Conservation (phyloP, 2,797 vertebrate species). For the Phoxinus dragarum region DNA sequence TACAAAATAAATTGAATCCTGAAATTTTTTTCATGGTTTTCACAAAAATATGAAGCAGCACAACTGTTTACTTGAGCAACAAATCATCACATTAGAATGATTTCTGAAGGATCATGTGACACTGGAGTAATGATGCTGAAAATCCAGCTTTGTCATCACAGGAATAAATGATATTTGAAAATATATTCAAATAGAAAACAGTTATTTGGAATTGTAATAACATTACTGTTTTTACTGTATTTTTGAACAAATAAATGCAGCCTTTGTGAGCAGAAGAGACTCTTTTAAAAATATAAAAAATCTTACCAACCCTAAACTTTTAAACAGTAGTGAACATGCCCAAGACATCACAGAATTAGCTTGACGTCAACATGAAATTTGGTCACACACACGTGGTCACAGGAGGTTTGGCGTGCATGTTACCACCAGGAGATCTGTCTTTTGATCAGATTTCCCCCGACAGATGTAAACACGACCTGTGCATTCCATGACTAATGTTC, state of each 20-base stretch:
- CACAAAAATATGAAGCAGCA: not conserved
- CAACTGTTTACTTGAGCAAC: not conserved
- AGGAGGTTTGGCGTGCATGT: not conserved
- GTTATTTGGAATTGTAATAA: not conserved
- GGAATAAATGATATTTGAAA: not conserved
- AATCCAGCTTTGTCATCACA: not conserved
- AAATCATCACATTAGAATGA: not conserved
- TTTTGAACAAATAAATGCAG: not conserved
- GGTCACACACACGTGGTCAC: not conserved
- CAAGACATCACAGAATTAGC: not conserved
- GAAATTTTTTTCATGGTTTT: not conserved
- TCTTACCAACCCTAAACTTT: not conserved
- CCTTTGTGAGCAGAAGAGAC: not conserved
- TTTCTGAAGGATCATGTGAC: not conserved
- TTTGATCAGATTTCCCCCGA: not conserved
- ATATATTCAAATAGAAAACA: not conserved
- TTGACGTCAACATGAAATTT: not conserved
- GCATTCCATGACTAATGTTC: not conserved
- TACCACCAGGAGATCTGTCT: not conserved
- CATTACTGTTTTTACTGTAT: not conserved
- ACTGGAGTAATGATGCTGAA: not conserved
- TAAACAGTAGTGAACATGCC: not conserved
- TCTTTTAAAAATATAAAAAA: not conserved
- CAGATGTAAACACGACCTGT: conserved; percentile 7
- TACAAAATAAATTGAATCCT: not conserved